Evolutionary conservation across 2,888 invertebrate genomes (phyloP).

Genomic region (Acleris literana): DNA sequence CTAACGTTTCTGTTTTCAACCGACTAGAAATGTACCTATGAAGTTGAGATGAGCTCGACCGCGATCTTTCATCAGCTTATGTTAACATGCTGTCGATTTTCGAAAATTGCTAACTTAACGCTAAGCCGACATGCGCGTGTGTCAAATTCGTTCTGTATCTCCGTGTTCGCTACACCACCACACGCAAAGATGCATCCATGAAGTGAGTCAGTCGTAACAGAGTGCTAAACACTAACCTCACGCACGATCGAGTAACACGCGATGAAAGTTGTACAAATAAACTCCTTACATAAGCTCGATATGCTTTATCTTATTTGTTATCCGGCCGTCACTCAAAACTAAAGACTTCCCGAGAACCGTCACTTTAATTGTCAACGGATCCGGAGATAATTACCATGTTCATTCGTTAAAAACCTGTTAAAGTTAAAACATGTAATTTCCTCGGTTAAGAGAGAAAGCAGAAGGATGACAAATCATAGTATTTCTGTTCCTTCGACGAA

Average conservation of each 20-base stretch:
- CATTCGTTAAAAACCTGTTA: slow-evolving; percentile 43
- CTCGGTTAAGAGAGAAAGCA: slow-evolving; percentile 50
- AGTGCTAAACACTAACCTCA: slow-evolving; percentile 10
- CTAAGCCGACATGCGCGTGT: too few relatives aligned
- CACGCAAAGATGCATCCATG: too few relatives aligned
- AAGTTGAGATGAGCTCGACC: too few relatives aligned
- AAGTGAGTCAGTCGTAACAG: too few relatives aligned
- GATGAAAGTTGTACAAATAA: slow-evolving; percentile 31
- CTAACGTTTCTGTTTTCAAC: too few relatives aligned
- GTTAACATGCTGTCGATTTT: too few relatives aligned
- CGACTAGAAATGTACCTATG: too few relatives aligned
- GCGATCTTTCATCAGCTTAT: too few relatives aligned
- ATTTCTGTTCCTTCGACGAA: background rate
- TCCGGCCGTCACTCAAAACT: slow-evolving; percentile 45
- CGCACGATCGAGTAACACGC: slow-evolving; percentile 23
- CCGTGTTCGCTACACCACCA: too few relatives aligned
- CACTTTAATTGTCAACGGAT: slow-evolving; percentile 33
- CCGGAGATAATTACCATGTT: slow-evolving; percentile 23
- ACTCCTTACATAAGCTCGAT: slow-evolving; percentile 27
- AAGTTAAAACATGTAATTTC: slow-evolving; percentile 44
- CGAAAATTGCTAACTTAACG: too few relatives aligned
- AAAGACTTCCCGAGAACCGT: slow-evolving; percentile 43
- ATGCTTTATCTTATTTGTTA: slow-evolving; percentile 27
- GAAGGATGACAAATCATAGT: slow-evolving; percentile 40
- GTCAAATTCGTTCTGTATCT: too few relatives aligned